A percentile compares a stretch with the other conserved stretches of the same genome.
These are phyloP conservation scores for Synanceia verrucosa DNA, from an alignment of 2,797 vertebrate genomes.

Conservation along the genomic window DNA sequence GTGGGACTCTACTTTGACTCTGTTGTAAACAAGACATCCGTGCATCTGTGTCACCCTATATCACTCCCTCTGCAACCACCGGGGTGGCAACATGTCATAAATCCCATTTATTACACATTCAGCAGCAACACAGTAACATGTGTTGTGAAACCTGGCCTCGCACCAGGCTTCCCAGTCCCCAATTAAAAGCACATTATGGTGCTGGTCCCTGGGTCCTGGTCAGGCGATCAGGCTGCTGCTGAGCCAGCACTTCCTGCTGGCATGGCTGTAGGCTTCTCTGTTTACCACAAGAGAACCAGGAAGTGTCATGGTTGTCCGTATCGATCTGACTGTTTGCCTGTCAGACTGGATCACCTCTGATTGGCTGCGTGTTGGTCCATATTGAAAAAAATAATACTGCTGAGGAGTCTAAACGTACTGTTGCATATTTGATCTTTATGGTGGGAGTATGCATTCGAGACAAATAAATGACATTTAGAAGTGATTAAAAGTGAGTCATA, in stretches of 20 bases:
- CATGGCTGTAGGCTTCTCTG: conserved; percentile 55
- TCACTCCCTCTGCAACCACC: conserved; percentile 58
- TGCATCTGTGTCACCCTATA: conserved; percentile 66
- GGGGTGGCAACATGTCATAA: conserved; percentile 53
- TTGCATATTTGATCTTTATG: too few species aligned
- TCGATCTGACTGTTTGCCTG: conserved; percentile 27
- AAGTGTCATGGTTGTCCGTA: conserved; percentile 27
- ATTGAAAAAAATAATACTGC: too few species aligned
- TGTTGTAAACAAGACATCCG: conserved; percentile 36
- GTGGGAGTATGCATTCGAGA: too few species aligned
- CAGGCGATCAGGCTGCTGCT: conserved; percentile 51
- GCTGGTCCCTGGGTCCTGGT: conserved; percentile 60
- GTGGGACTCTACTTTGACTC: conserved; percentile 7
- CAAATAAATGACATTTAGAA: too few species aligned
- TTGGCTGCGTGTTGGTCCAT: too few species aligned
- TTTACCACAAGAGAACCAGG: conserved; percentile 38
- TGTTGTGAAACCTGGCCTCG: conserved; percentile 66
- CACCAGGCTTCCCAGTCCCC: conserved; percentile 43
- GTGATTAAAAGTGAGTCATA: too few species aligned
- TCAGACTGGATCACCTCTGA: background rate
- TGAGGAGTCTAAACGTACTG: too few species aligned
- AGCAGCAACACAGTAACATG: conserved; percentile 65
- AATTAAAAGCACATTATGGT: conserved; percentile 72
- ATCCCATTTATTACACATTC: conserved; percentile 72
- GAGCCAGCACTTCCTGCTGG: conserved; percentile 57